Evolutionary conservation across 2,113 vertebrate genomes (phyloP).

Genomic region (Amblyopsis rosae): DNA sequence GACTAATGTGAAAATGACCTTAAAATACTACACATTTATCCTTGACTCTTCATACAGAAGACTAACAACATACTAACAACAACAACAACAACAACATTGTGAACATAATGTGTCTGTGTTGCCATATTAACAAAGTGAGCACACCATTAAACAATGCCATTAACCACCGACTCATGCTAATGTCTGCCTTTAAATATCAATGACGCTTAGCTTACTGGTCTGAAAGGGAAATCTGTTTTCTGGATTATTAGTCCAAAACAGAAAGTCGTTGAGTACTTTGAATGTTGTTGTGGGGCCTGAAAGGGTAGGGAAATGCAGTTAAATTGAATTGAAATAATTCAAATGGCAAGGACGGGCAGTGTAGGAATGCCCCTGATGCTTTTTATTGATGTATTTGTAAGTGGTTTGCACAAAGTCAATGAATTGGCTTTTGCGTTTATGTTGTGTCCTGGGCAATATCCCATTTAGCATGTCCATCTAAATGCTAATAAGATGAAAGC

Average conservation of each 20-base stretch:
- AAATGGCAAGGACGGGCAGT: conserved; percentile 67
- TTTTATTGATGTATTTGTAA: conserved; percentile 73
- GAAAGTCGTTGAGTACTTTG: conserved; percentile 63
- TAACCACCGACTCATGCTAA: conserved; percentile 88
- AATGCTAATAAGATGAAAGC: conserved; percentile 75
- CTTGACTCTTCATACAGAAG: conserved; percentile 53
- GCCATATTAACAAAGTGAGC: conserved; percentile 81
- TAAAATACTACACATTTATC: conserved; percentile 31
- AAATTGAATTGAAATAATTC: conserved; percentile 77
- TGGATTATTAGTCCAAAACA: conserved; percentile 79
- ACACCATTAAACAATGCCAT: conserved; percentile 93
- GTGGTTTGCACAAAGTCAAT: conserved; percentile 62
- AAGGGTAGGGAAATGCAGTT: conserved; percentile 66
- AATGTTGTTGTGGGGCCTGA: conserved; percentile 58
- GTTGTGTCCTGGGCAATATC: conserved; percentile 66
- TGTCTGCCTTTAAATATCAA: conserved; percentile 91
- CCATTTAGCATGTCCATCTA: conserved; percentile 71
- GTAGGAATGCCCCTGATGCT: conserved; percentile 51
- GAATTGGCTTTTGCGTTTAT: conserved; percentile 63
- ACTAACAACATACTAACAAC: conserved; percentile 1
- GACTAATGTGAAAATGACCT: conserved; percentile 6
- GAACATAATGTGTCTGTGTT: conserved; percentile 74
- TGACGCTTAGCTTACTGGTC: conserved; percentile 85
- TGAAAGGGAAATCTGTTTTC: conserved; percentile 88
- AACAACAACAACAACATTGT: conserved; percentile 68